Conservation (phyloP, 2,888 invertebrate species). For the Phymatocera aterrima region DNA sequence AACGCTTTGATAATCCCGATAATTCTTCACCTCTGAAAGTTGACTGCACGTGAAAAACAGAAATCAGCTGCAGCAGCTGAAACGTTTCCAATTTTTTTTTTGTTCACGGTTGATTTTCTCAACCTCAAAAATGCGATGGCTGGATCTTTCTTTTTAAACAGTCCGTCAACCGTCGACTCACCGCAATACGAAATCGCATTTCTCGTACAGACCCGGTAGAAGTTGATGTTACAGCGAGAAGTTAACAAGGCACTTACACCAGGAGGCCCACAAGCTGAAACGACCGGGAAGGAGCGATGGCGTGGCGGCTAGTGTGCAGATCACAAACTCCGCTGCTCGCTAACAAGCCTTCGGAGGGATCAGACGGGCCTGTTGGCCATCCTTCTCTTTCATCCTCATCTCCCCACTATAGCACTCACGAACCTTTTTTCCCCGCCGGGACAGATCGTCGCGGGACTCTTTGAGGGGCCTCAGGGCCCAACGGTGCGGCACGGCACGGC, state of each 20-base stretch:
- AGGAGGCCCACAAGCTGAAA: constrained; percentile 51
- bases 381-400: constrained; percentile 34
- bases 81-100: neutral
- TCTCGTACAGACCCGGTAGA: constrained; percentile 8
- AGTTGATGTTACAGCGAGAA: constrained; percentile 36
- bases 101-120: neutral
- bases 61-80: neutral
- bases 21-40: neutral
- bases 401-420: constrained; percentile 33
- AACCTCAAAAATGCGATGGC: neutral
- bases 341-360: constrained; percentile 55
- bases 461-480: constrained; percentile 31
- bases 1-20: neutral
- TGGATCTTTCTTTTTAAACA: constrained; percentile 2
- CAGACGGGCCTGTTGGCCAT: constrained; percentile 40
- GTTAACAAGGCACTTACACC: constrained; percentile 47
- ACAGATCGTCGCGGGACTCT: constrained; percentile 32
- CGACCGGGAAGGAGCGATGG: constrained; percentile 50
- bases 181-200: neutral
- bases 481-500: neutral
- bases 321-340: constrained; percentile 56
- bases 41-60: neutral
- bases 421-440: constrained; percentile 20
- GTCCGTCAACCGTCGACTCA: neutral
- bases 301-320: constrained; percentile 52